Percentiles rank a stretch among this genome's conserved stretches.
Conservation (phyloP, 2,113 vertebrate genomes). For the Abramis brama region DNA sequence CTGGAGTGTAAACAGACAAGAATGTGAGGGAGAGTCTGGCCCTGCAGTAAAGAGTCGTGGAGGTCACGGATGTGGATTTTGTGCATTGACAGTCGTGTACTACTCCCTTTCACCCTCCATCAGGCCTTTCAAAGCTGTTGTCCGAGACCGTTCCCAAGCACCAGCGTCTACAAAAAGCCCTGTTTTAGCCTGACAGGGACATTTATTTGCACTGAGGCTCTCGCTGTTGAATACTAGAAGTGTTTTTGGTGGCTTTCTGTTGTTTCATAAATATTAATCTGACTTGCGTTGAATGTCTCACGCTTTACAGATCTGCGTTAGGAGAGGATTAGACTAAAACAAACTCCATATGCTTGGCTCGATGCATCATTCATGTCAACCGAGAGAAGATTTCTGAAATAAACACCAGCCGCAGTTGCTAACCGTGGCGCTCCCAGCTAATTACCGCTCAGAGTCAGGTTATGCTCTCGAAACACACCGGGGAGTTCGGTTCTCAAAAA, state of each 20-base stretch:
- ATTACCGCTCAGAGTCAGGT: conserved; percentile 29
- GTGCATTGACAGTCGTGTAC: not conserved
- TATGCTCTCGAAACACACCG: conserved; percentile 2
- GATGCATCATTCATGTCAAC: conserved; percentile 30
- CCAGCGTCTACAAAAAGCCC: too few species aligned
- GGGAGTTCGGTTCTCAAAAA: conserved; percentile 42
- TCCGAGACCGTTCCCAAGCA: too few species aligned
- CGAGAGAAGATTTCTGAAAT: conserved; percentile 42
- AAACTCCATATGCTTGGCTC: conserved; percentile 37
- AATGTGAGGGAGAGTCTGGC: conserved; percentile 22
- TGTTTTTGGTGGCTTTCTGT: conserved; percentile 14
- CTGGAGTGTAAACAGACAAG: conserved; percentile 44
- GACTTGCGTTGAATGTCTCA: conserved; percentile 13
- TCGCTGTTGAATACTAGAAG: not conserved
- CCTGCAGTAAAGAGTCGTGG: not conserved
- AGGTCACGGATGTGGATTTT: conserved; percentile 23
- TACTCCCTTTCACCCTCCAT: not conserved
- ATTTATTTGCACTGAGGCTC: conserved; percentile 5
- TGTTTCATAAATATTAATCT: conserved; percentile 42
- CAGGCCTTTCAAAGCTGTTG: not conserved
- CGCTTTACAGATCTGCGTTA: conserved; percentile 29
- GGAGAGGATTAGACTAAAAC: conserved; percentile 42
- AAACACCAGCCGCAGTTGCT: conserved; percentile 27
- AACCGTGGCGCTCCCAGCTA: conserved; percentile 36
- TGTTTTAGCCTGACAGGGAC: not conserved